Evolutionary conservation across 2,888 invertebrate genomes (phyloP), one percentile per base, ranked within the genome.

Genomic region (Lordiphosa fenestrarum): DNA sequence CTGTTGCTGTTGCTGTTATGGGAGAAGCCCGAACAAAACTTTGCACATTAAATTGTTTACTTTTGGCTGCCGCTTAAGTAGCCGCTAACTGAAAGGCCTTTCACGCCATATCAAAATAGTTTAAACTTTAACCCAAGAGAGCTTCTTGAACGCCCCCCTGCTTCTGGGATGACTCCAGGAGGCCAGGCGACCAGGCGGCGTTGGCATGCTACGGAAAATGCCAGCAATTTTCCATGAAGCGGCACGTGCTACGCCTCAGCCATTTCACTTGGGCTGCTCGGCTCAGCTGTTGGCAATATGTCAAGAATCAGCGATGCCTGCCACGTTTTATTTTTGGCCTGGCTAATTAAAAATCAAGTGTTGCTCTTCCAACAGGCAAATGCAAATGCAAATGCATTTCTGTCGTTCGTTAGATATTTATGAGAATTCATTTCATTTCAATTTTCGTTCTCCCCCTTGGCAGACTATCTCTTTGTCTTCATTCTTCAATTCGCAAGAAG

Each of bases 211-310:
- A 9, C 3, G 63, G 52, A 60, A 72, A 66, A 70, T 58, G 70
- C 68, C 54, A 64, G 60, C 68, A 49, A 68, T 68, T 66, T 78
- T 73, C 81, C 71, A 72, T 61, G 63, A 65, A 63, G 51, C 68
- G 67, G 49, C 70, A 64, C 77, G 67, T 77, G 66, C 65, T 44
- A 70, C 72, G 77, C 81, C 77, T 72, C 68, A 70, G 35, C 57
- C 58, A 61, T 66, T 66, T 58, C 49, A 40, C 56, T 40, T 36
- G 30, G 30, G 30, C 30, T 30, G 49, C 35, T 58, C 36, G 13
- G 15, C 57, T 63, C 83, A 84, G 83, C 83, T 84, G 84, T 80
- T 84, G 83, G 84, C 84, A 84, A 84, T 75, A 70, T 77, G 73
- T 84, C 84, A 84, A 80, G 83, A 84, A 84, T 84, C 68, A 54